Base-by-base conservation (phyloP, 1,140 invertebrate genomes). In the Leptoteleia sp. region DNA sequence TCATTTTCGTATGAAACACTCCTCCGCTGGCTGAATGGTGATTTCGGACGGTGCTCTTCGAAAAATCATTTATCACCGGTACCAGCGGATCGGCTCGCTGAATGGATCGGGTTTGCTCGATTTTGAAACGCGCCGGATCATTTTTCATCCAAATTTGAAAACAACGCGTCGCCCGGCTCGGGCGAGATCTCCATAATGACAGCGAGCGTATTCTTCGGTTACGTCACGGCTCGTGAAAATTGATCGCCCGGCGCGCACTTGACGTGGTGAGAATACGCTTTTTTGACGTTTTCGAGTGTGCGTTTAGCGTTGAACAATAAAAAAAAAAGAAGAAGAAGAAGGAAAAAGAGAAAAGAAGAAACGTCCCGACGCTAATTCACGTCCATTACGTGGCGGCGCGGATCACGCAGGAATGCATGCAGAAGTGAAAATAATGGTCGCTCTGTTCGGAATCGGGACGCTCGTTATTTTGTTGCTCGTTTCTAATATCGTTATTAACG, bases 401-500 rank as follows among this genome's bases (percentile, higher is more conserved):
- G 6, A 6, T 3, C 3, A 25, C 22, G 22, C 3, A 48, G 33
- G 25, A 57, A 27, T 33, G 15, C 33, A 48, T 22, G 4, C 15
- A 29, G 25, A 35, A 12, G 42, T 33, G 50, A 50, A 16, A 64
- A 64, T 64, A 57, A 54, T 67, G 40, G 40, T 3, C 17, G 1
- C 52, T 40, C 13, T 50, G 48, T 54, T 48, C 33, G 64, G n/a
- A 16, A 55, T 50, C 40, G 43, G 35, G 9, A 37, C 25, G 38
- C 13, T 76, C 47, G 55, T 61, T 50, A 70, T 70, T 70, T 65
- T 54, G 64, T 64, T 48, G 55, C 38, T 45, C 64, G 42, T 43
- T 77, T 61, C 65, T 77, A 77, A 71, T 71, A 65, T 77, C 75
- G 75, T 67, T 77, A 77, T 71, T 67, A 71, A 77, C 22, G 75